These are phyloP conservation scores for Stegophylla sp. DNA, from an alignment of 2,888 invertebrate species.

Conservation along the genomic window DNA sequence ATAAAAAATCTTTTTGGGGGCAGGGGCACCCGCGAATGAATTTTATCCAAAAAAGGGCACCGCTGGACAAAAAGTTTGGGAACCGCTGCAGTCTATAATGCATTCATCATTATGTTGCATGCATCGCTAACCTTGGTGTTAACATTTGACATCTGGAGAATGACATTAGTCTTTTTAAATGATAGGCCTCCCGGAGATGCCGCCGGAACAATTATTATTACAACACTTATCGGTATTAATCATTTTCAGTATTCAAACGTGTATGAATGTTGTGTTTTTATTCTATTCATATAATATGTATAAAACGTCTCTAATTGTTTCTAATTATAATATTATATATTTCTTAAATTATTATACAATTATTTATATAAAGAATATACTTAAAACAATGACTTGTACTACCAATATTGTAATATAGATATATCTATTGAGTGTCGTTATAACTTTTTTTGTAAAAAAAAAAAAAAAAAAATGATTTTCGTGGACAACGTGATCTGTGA, in stretches of 20 bases:
- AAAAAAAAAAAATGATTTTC: neutral
- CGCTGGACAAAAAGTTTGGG: no score
- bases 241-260: neutral
- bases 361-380: neutral
- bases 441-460: neutral
- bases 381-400: neutral
- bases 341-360: no score
- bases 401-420: neutral
- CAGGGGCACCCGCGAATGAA: no score
- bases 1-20: no score
- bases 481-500: neutral
- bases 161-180: neutral
- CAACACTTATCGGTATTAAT: neutral
- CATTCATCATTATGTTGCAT: neutral
- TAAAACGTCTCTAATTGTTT: neutral
- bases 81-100: neutral
- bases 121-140: constrained; percentile 4
- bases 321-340: neutral
- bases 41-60: no score
- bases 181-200: neutral
- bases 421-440: neutral
- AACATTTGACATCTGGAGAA: constrained; percentile 23
- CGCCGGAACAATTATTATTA: neutral
- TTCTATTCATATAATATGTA: neutral
- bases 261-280: neutral